Base-by-base conservation (phyloP, 53 echinoderm and acorn worm genomes). In the Pentamera pediparva region DNA sequence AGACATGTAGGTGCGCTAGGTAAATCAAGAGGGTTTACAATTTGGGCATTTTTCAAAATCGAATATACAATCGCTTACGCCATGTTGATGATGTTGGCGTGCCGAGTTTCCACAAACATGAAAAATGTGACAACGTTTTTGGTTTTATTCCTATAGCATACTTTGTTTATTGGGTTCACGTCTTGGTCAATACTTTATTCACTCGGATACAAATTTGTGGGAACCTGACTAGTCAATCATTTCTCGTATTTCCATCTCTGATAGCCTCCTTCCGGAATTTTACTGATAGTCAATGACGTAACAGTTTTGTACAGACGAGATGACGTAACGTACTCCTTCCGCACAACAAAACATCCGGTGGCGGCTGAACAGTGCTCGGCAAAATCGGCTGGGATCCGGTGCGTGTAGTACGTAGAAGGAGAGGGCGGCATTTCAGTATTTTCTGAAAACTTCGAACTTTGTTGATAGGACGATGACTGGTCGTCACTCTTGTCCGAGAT, bases 241-340 rank as follows among this genome's bases (percentile, higher is more conserved):
- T 45, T 57, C 4, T 17, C 17, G 38, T 81, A 86, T 79, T 86
- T 81, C 86, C 86, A 86, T 33, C 35, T 69, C 32, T 47, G 48
- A 36, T 78, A 76, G 10, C 86, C 86, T 17, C 71, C 86, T 28
- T 51, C 33, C 3, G 89, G 89, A 26, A 89, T 81, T 59, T 83
- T 85, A 35, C 85, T 89, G 27, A 89, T 77, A 29, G 89, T 89
- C 6, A 89, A 4, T 11, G 78, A 81, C 17, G 85, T 85, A 18
- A 84, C 60, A 3, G 89, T 89, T 21, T 48, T 32, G 25, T 77
- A 82, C 21, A 75, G 29, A 19, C 83, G 53, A n/a, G 85, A 85
- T 9, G 85, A 81, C 0, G 85, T 89, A 10, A 89, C 63, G 6
- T 89, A 85, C 35, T 89, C 89, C 36, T 89, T 89, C 17, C 82